phyloP scores from a whole-genome alignment of 2,797 vertebrate genomes.

The Eospalax fontanierii region DNA sequence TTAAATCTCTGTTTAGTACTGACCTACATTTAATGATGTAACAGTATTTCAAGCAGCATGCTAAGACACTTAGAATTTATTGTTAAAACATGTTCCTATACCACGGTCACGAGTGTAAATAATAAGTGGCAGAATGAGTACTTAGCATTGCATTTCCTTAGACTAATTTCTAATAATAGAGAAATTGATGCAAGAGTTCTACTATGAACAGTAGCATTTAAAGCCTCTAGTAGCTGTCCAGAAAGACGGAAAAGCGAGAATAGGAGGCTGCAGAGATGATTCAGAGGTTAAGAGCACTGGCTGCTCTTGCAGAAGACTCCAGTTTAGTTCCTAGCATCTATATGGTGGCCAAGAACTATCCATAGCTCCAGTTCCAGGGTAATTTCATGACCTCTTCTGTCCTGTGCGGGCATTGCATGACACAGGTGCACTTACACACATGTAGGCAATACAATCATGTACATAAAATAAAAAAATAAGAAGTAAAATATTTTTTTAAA shows the following conservation, averaged over 20 bases:
- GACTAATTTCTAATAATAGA: slow-evolving; percentile 46
- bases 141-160: slow-evolving; percentile 30
- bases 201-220: neutral
- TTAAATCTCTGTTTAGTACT: slow-evolving; percentile 57
- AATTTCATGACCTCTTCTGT: too few relatives aligned
- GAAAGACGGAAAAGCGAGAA: neutral
- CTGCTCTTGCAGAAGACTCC: too few relatives aligned
- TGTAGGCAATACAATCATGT: too few relatives aligned
- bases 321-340: too few relatives aligned
- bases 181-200: neutral
- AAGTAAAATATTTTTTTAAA: too few relatives aligned
- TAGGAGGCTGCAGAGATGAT: neutral
- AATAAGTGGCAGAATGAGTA: slow-evolving; percentile 8
- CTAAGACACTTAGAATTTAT: slow-evolving; percentile 41
- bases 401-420: too few relatives aligned
- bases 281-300: too few relatives aligned
- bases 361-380: too few relatives aligned
- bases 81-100: slow-evolving; percentile 31
- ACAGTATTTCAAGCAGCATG: slow-evolving; percentile 7
- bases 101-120: neutral
- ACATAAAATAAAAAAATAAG: too few relatives aligned
- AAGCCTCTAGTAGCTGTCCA: neutral
- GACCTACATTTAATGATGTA: slow-evolving; percentile 24
- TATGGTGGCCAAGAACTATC: too few relatives aligned
- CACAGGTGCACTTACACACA: too few relatives aligned